Percentiles rank a stretch among this genome's conserved stretches.
Evolutionary conservation across 64 coral and sea anemone genomes (phyloP).

Genomic region (Orbicella faveolata): DNA sequence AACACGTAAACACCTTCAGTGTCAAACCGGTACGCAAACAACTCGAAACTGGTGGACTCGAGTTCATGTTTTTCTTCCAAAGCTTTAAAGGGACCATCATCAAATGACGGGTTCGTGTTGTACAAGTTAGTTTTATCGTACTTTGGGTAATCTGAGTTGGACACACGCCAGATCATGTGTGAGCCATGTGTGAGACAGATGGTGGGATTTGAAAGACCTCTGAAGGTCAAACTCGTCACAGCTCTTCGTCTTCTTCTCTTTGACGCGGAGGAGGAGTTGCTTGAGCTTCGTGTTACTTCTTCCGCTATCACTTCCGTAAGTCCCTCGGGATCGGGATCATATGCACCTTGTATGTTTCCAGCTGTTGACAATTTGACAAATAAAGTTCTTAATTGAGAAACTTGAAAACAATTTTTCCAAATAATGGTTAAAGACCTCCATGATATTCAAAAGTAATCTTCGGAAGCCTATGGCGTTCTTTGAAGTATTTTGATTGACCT

Average conservation of each 20-base stretch:
- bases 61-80: slow-evolving; percentile 75
- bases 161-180: slow-evolving; percentile 78
- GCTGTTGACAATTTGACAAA: slow-evolving; percentile 31
- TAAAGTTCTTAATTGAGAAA: background rate
- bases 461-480: too few species aligned
- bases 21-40: slow-evolving; percentile 93
- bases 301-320: slow-evolving; percentile 24
- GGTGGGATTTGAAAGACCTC: slow-evolving; percentile 79
- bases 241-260: slow-evolving; percentile 56
- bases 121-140: slow-evolving; percentile 83
- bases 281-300: slow-evolving; percentile 33
- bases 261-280: background rate
- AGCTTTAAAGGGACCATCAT: slow-evolving; percentile 80
- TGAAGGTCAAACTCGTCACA: slow-evolving; percentile 8
- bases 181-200: slow-evolving; percentile 77
- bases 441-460: too few species aligned
- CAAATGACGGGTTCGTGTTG: slow-evolving; percentile 88
- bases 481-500: too few species aligned
- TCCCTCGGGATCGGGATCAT: slow-evolving; percentile 35
- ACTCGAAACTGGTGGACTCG: slow-evolving; percentile 63
- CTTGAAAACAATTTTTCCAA: too few species aligned
- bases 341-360: slow-evolving; percentile 69
- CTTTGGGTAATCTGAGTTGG: slow-evolving; percentile 79
- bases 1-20: slow-evolving; percentile 89
- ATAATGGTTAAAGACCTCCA: too few species aligned